These are phyloP conservation scores for Misgurnus anguillicaudatus DNA, from an alignment of 2,113 vertebrate genomes.

Conservation along the genomic window DNA sequence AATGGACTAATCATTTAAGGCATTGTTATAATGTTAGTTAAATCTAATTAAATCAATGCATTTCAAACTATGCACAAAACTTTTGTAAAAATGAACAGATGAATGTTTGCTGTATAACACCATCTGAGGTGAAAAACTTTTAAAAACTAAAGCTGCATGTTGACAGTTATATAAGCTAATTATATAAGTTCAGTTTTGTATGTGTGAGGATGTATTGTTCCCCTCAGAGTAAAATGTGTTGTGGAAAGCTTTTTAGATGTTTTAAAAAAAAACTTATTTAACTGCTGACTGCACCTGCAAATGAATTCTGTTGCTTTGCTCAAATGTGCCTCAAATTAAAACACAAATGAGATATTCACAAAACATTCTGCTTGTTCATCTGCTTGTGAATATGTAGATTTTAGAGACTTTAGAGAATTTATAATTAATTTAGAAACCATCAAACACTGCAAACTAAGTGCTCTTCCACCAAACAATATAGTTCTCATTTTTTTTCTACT, in stretches of 20 bases:
- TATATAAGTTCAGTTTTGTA: no score
- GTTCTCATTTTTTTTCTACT: no score
- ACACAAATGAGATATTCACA: not conserved
- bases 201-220: not conserved
- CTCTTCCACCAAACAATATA: no score
- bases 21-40: not conserved
- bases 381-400: conserved; percentile 13
- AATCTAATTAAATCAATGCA: not conserved
- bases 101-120: no score
- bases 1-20: no score
- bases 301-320: conserved; percentile 3
- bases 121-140: no score
- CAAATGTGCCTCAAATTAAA: conserved; percentile 15
- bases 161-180: not conserved
- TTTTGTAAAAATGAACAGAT: no score
- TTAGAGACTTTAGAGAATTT: not conserved
- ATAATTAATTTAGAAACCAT: no score
- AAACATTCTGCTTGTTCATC: not conserved
- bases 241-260: not conserved
- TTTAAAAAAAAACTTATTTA: conserved; percentile 48
- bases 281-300: conserved; percentile 62
- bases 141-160: not conserved
- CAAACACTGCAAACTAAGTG: no score
- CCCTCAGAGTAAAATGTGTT: not conserved
- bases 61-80: not conserved